phyloP scores from a whole-genome alignment of 2,888 invertebrate genomes.

The Hecatera dysodea region DNA sequence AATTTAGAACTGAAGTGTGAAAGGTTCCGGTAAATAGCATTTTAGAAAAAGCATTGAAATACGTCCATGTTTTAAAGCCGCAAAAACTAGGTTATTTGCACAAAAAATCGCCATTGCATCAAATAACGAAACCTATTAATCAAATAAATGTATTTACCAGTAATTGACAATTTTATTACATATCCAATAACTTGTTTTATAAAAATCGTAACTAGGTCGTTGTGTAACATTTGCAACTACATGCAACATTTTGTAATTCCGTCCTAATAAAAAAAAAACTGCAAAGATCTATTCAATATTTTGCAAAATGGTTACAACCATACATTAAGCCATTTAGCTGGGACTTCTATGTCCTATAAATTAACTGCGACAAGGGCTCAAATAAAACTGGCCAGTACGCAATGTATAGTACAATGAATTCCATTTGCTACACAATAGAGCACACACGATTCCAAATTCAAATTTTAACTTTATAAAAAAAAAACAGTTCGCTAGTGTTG shows the following conservation, averaged over 20 bases:
- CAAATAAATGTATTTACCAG: constrained; percentile 62
- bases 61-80: constrained; percentile 15
- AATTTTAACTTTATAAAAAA: constrained; percentile 82
- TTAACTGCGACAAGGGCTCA: constrained; percentile 65
- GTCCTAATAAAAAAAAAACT: constrained; percentile 68
- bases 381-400: constrained; percentile 73
- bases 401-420: constrained; percentile 84
- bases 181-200: constrained; percentile 64
- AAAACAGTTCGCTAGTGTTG: constrained; percentile 70
- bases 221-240: constrained; percentile 65
- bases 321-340: constrained; percentile 50
- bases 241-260: constrained; percentile 74
- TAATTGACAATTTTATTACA: constrained; percentile 69
- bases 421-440: constrained; percentile 89
- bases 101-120: constrained; percentile 44
- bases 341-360: constrained; percentile 54
- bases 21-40: constrained; percentile 33
- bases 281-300: constrained; percentile 74
- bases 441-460: constrained; percentile 89
- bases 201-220: constrained; percentile 68
- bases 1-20: constrained; percentile 44
- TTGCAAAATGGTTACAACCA: constrained; percentile 72
- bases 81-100: constrained; percentile 47
- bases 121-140: constrained; percentile 48
- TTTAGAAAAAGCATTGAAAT: too few relatives aligned